Conservation (phyloP, 37 sponge, comb jelly and placozoan species). For the Halisarca cf. caerulea region DNA sequence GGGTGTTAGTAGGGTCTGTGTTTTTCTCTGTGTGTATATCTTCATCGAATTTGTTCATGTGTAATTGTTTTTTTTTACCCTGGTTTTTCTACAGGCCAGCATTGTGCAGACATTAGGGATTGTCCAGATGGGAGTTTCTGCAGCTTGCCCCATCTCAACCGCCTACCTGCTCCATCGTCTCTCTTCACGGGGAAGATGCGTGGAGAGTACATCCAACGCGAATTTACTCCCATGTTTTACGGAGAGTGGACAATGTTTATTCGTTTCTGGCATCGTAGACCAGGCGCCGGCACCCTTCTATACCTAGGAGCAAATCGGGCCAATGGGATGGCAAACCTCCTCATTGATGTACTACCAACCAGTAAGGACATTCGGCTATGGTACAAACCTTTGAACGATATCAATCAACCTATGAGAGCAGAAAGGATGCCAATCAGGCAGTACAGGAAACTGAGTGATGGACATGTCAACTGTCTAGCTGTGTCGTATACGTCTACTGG, state of each 20-base stretch:
- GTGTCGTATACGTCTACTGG: not conserved
- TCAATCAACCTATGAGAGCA: not conserved
- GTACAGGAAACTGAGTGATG: not conserved
- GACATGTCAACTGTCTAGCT: not conserved
- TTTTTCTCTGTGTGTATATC: too few relatives aligned
- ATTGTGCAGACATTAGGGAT: not conserved
- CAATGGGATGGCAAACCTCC: not conserved
- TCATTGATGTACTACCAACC: not conserved
- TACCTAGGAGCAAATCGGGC: not conserved
- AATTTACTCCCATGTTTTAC: not conserved
- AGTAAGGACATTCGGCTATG: not conserved
- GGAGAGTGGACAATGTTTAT: slow-evolving; percentile 1
- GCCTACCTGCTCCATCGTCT: not conserved
- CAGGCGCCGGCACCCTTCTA: not conserved
- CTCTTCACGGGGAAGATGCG: not conserved
- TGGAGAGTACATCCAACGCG: not conserved
- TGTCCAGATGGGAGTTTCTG: not conserved
- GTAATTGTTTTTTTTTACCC: too few relatives aligned
- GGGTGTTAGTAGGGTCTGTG: too few relatives aligned
- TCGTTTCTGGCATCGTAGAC: not conserved
- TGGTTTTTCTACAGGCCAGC: too few relatives aligned
- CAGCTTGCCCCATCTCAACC: not conserved
- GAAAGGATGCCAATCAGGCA: not conserved
- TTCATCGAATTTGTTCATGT: too few relatives aligned
- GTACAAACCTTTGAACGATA: not conserved